A percentile compares a stretch with the other conserved stretches of the same genome.
phyloP scores from a whole-genome alignment of 1,140 invertebrate species.

The Drosophila lini region DNA sequence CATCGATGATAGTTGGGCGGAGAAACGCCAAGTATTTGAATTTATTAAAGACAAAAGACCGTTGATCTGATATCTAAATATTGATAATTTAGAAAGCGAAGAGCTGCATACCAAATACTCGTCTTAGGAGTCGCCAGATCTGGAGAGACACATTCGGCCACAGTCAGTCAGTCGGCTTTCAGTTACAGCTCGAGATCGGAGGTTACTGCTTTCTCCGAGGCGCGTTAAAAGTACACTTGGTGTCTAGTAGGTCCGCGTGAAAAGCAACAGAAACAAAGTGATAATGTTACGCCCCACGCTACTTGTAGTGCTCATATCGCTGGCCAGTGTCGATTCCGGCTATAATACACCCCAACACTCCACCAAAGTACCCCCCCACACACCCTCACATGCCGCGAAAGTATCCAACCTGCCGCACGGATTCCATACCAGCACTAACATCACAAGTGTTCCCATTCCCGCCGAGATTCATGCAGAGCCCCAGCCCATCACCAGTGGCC shows the following conservation, averaged over 20 bases:
- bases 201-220: slow-evolving; percentile 38
- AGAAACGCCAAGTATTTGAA: slow-evolving; percentile 68
- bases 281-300: slow-evolving; percentile 68
- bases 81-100: slow-evolving; percentile 75
- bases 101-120: slow-evolving; percentile 51
- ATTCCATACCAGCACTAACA: slow-evolving; percentile 21
- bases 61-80: slow-evolving; percentile 31
- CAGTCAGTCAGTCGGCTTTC: slow-evolving; percentile 36
- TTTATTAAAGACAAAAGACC: slow-evolving; percentile 24
- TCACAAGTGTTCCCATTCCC: slow-evolving; percentile 6
- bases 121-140: slow-evolving; percentile 24
- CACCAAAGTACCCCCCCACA: slow-evolving; percentile 12
- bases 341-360: slow-evolving; percentile 42
- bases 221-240: slow-evolving; percentile 35
- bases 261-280: slow-evolving; percentile 30
- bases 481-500: slow-evolving; percentile 32
- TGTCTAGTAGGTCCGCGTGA: slow-evolving; percentile 26
- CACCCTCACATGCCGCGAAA: slow-evolving; percentile 8
- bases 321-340: slow-evolving; percentile 77
- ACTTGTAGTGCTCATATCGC: slow-evolving; percentile 52
- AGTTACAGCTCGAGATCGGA: slow-evolving; percentile 42
- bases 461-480: slow-evolving; percentile 4
- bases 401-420: slow-evolving; percentile 34
- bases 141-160: slow-evolving; percentile 19
- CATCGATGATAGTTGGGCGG: slow-evolving; percentile 65